Conservation (phyloP, 2,113 vertebrate species). For the Hymenochirus boettgeri region DNA sequence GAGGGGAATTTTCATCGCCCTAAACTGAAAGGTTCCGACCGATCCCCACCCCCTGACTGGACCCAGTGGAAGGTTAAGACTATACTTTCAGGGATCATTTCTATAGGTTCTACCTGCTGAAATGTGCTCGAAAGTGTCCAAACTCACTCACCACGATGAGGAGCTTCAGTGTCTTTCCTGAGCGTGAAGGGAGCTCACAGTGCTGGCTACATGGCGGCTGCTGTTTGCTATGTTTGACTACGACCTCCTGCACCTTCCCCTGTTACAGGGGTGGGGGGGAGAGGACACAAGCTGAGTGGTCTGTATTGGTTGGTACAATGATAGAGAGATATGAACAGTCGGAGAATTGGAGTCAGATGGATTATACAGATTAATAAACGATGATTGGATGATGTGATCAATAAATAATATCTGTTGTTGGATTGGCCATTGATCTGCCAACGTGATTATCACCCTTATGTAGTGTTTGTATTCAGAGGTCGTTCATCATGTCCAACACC, state of each 20-base stretch:
- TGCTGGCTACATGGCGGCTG: accelerated
- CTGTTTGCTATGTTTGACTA: neutral
- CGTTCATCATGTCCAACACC: too few species aligned
- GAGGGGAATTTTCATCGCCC: too few species aligned
- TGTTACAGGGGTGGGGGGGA: neutral
- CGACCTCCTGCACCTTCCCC: neutral
- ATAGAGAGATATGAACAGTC: too few species aligned
- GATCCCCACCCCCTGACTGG: too few species aligned
- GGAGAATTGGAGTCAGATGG: too few species aligned
- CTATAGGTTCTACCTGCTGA: conserved; percentile 41
- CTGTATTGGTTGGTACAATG: neutral
- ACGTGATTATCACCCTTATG: too few species aligned
- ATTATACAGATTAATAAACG: too few species aligned
- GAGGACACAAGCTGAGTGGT: conserved; percentile 38
- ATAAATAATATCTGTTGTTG: too few species aligned
- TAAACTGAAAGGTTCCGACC: too few species aligned
- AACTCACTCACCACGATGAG: conserved; percentile 39
- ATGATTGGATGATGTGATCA: too few species aligned
- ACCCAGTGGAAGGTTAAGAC: conserved; percentile 21
- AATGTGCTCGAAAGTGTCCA: conserved; percentile 41
- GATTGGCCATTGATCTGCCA: too few species aligned
- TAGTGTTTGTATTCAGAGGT: too few species aligned
- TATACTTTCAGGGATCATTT: conserved; percentile 54
- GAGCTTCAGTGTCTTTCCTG: neutral
- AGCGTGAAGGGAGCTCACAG: neutral